Evolutionary conservation across 2,797 vertebrate species (phyloP).

Genomic region (Semaprochilodus insignis): DNA sequence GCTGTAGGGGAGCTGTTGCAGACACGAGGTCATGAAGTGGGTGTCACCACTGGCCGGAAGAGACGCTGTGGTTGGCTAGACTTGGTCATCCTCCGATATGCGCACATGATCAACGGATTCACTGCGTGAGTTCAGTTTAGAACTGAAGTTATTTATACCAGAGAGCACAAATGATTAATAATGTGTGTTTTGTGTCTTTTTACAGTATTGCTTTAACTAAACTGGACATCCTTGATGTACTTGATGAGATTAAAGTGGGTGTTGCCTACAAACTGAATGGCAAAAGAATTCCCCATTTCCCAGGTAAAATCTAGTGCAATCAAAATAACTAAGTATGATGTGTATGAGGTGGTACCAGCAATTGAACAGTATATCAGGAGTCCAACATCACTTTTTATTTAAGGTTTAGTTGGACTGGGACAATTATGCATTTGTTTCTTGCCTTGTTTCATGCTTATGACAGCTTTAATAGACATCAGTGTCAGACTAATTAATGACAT

Average conservation of each 20-base stretch:
- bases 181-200: neutral
- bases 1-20: slow-evolving; percentile 92
- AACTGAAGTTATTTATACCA: neutral
- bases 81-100: slow-evolving; percentile 94
- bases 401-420: neutral
- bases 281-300: slow-evolving; percentile 96
- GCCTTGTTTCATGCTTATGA: no score
- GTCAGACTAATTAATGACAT: no score
- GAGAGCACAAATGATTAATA: neutral
- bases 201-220: slow-evolving; percentile 95
- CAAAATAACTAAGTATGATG: neutral
- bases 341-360: neutral
- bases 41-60: slow-evolving; percentile 97
- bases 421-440: neutral
- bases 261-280: slow-evolving; percentile 94
- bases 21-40: slow-evolving; percentile 93
- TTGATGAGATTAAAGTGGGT: slow-evolving; percentile 96
- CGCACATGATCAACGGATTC: slow-evolving; percentile 98
- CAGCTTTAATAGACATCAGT: no score
- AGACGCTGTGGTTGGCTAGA: slow-evolving; percentile 98
- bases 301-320: slow-evolving; percentile 79
- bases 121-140: slow-evolving; percentile 88
- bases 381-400: neutral
- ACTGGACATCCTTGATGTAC: slow-evolving; percentile 95
- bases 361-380: neutral